Evolutionary conservation across 1,140 invertebrate species (phyloP).

Genomic region (Onthophagus taurus): DNA sequence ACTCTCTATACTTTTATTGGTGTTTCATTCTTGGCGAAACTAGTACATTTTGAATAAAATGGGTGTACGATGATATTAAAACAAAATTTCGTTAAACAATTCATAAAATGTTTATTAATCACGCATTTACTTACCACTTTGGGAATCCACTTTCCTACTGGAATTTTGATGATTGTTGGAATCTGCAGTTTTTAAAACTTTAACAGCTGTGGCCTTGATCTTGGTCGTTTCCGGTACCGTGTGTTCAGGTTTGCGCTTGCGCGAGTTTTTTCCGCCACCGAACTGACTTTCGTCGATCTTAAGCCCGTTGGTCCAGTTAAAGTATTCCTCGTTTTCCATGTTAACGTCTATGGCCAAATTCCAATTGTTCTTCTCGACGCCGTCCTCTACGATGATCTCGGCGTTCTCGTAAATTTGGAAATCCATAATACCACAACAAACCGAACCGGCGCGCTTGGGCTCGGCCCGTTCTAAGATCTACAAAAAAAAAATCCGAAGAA

Average conservation of each 20-base stretch:
- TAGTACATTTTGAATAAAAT: too few relatives aligned
- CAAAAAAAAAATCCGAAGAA: too few relatives aligned
- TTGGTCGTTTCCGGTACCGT: constrained; percentile 20
- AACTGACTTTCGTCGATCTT: constrained; percentile 28
- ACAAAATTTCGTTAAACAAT: too few relatives aligned
- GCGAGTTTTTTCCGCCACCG: constrained; percentile 12
- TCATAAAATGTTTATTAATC: too few relatives aligned
- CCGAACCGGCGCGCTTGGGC: too few relatives aligned
- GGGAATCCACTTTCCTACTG: neutral
- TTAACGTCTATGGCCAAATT: constrained; percentile 23
- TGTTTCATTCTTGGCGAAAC: too few relatives aligned
- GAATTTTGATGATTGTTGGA: neutral
- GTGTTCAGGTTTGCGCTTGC: constrained; percentile 24
- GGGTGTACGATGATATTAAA: too few relatives aligned
- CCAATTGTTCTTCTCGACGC: constrained; percentile 28
- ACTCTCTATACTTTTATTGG: too few relatives aligned
- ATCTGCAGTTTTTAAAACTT: constrained; percentile 3
- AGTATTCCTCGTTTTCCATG: constrained; percentile 35
- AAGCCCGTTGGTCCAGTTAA: constrained; percentile 30
- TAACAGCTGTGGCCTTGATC: constrained; percentile 13
- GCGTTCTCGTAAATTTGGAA: constrained; percentile 33
- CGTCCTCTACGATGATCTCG: constrained; percentile 24
- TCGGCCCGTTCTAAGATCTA: too few relatives aligned
- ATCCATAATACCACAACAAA: constrained; percentile 29
- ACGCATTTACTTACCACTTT: constrained; percentile 12